These are phyloP conservation scores for Carposina sasakii DNA, from an alignment of 1,140 invertebrate species.

Conservation along the genomic window DNA sequence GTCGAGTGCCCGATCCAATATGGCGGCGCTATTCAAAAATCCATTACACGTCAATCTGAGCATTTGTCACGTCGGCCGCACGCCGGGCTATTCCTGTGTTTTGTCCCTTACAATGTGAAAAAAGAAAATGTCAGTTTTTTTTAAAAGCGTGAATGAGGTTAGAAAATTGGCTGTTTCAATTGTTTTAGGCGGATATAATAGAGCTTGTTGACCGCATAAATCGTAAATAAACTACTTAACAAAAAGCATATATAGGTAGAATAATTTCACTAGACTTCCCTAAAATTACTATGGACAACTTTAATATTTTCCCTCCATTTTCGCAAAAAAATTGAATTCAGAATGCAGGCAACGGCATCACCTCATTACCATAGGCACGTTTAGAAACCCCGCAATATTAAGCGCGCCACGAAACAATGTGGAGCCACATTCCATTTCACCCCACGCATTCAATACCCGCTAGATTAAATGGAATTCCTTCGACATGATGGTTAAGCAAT, in stretches of 20 bases:
- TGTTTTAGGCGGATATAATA: too few relatives aligned
- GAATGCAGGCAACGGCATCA: not conserved
- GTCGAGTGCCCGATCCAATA: constrained; percentile 32
- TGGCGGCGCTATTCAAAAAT: constrained; percentile 48
- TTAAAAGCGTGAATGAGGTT: too few relatives aligned
- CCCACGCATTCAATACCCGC: not conserved
- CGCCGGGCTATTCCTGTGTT: too few relatives aligned
- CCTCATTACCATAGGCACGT: constrained; percentile 15
- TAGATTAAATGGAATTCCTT: constrained; percentile 36
- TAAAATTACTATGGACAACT: too few relatives aligned
- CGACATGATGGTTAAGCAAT: constrained; percentile 26
- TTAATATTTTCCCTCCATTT: not conserved
- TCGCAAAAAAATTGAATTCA: not conserved
- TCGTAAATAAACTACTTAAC: too few relatives aligned
- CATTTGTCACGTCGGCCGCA: constrained; percentile 31
- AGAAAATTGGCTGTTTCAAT: too few relatives aligned
- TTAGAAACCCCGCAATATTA: constrained; percentile 1
- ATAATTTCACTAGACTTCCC: too few relatives aligned
- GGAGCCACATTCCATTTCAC: not conserved
- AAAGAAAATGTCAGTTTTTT: too few relatives aligned
- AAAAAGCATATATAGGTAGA: too few relatives aligned
- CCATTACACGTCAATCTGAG: constrained; percentile 56
- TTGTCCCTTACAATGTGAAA: too few relatives aligned
- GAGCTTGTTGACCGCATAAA: too few relatives aligned
- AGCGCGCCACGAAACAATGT: constrained; percentile 7